Evolutionary conservation across 2,797 vertebrate species (phyloP).

Genomic region (Monodelphis domestica): DNA sequence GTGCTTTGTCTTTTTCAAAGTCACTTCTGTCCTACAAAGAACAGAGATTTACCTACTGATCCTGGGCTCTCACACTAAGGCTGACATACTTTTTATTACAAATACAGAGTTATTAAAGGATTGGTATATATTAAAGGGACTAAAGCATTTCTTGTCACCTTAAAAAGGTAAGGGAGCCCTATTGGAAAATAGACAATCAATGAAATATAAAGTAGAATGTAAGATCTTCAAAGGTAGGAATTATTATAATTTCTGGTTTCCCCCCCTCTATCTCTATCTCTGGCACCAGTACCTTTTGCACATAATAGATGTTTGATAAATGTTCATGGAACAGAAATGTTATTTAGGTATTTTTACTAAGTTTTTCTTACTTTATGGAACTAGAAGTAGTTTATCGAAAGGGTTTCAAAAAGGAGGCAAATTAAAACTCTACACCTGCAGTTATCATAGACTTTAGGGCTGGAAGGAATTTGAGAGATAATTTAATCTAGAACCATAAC

Average conservation of each 20-base stretch:
- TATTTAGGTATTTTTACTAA: neutral
- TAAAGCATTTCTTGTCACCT: neutral
- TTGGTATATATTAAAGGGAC: neutral
- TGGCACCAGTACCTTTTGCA: neutral
- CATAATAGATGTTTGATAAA: too few relatives aligned
- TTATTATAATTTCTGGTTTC: neutral
- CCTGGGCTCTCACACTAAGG: neutral
- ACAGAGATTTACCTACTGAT: neutral
- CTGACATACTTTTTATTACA: neutral
- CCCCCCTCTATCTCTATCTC: neutral
- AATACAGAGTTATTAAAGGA: neutral
- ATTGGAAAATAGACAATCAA: conserved; percentile 4
- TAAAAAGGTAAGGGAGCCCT: neutral
- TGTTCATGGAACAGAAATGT: neutral
- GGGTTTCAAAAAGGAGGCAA: too few relatives aligned
- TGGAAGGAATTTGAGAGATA: too few relatives aligned
- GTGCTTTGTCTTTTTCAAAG: neutral
- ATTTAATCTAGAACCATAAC: too few relatives aligned
- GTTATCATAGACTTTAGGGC: too few relatives aligned
- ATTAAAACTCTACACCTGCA: too few relatives aligned
- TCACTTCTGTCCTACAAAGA: neutral
- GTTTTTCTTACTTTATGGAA: neutral
- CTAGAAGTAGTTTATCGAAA: neutral
- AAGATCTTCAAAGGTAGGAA: conserved; percentile 23
- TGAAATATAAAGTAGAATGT: neutral